Evolutionary conservation across 2,888 invertebrate genomes (phyloP).

Genomic region (Periphyllus acericola): DNA sequence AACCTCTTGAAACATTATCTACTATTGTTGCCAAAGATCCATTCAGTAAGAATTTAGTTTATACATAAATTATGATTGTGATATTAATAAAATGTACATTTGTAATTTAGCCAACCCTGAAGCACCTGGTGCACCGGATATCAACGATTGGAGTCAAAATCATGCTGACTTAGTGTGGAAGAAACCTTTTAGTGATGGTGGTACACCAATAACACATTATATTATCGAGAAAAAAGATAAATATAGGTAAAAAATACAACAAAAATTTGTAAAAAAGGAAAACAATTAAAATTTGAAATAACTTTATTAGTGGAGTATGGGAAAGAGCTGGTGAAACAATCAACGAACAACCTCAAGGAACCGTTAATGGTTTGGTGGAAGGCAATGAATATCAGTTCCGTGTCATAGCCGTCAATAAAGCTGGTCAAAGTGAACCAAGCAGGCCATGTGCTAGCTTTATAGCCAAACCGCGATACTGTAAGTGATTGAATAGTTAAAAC

Average conservation of each 20-base stretch:
- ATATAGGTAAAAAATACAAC: constrained; percentile 69
- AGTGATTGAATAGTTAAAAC: constrained; percentile 66
- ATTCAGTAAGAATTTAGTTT: constrained; percentile 74
- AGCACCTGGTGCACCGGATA: constrained; percentile 89
- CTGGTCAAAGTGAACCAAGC: constrained; percentile 92
- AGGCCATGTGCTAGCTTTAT: constrained; percentile 86
- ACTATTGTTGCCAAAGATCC: constrained; percentile 95
- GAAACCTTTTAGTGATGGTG: constrained; percentile 89
- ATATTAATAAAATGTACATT: constrained; percentile 48
- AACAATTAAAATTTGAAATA: constrained; percentile 17
- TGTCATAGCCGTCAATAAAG: constrained; percentile 93
- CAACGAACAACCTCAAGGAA: constrained; percentile 78
- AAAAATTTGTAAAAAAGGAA: neutral
- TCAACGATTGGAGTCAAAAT: constrained; percentile 90
- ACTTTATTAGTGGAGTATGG: constrained; percentile 81
- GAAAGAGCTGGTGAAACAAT: constrained; percentile 89
- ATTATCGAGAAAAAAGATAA: constrained; percentile 93
- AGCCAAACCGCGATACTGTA: constrained; percentile 84
- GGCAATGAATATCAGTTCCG: constrained; percentile 98
- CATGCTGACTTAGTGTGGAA: constrained; percentile 93
- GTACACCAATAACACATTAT: constrained; percentile 92
- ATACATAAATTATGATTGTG: neutral
- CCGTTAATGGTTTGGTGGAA: constrained; percentile 90
- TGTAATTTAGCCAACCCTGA: constrained; percentile 79
- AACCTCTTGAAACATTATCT: constrained; percentile 91